A percentile compares a stretch with the other conserved stretches of the same genome.
Evolutionary conservation across 2,888 invertebrate genomes (phyloP).

Genomic region (Crossocerus cetratus): DNA sequence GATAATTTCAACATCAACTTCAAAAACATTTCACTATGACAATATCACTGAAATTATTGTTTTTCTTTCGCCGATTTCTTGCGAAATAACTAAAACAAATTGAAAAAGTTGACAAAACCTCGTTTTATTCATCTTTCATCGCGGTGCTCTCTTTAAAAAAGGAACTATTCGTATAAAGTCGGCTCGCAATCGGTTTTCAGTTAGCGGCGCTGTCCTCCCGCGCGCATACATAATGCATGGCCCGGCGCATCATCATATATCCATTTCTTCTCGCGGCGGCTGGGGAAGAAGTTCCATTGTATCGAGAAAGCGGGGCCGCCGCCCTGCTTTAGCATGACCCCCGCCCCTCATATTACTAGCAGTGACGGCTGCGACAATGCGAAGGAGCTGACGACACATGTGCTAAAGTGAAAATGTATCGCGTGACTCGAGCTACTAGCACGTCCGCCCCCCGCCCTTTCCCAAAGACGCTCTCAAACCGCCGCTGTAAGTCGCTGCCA

Average conservation of each 20-base stretch:
- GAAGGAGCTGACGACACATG: constrained; percentile 73
- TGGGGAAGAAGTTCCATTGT: constrained; percentile 60
- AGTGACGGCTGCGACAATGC: constrained; percentile 61
- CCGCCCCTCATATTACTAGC: constrained; percentile 41
- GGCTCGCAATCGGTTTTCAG: constrained; percentile 53
- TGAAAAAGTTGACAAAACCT: no score
- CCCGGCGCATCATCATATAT: constrained; percentile 76
- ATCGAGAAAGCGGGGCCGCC: constrained; percentile 62
- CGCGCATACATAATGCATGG: constrained; percentile 72
- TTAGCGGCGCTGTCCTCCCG: constrained; percentile 37
- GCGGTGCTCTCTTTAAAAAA: no score
- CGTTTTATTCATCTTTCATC: no score
- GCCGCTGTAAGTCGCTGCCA: constrained; percentile 12
- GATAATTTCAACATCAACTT: no score
- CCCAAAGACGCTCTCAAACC: constrained; percentile 72
- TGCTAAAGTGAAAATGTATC: constrained; percentile 77
- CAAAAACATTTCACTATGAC: no score
- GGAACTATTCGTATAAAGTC: constrained; percentile 2
- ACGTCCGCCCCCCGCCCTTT: constrained; percentile 40
- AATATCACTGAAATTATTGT: no score
- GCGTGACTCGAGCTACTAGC: constrained; percentile 68
- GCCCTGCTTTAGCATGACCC: constrained; percentile 31
- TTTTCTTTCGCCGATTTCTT: no score
- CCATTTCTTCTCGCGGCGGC: constrained; percentile 70
- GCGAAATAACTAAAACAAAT: no score